Conservation (phyloP, 92 coral and sea anemone genomes). For the Plumapathes pennacea region DNA sequence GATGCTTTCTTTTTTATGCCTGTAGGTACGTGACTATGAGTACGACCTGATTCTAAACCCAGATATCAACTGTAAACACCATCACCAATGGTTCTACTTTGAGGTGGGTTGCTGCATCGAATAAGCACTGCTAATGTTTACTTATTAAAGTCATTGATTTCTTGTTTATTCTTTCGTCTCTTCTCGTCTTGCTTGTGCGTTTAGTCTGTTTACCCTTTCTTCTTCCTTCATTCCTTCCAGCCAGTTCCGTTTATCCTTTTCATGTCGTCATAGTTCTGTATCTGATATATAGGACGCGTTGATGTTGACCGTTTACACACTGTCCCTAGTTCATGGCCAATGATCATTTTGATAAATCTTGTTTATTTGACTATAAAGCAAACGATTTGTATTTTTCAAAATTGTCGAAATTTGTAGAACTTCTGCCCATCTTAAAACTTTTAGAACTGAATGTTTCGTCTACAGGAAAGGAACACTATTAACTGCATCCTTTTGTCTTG, state of each 20-base stretch:
- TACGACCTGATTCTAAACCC: conserved; percentile 89
- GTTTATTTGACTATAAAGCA: no score
- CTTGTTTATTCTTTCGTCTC: background rate
- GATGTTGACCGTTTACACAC: no score
- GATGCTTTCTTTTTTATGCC: no score
- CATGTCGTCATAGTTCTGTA: background rate
- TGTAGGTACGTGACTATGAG: conserved; percentile 77
- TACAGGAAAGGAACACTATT: no score
- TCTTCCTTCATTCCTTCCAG: background rate
- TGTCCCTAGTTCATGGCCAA: no score
- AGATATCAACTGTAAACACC: conserved; percentile 87
- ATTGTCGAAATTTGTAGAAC: no score
- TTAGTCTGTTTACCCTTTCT: background rate
- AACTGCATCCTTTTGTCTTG: background rate
- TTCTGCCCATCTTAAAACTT: no score
- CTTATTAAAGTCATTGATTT: no score
- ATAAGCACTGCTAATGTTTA: background rate
- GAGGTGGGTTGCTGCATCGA: conserved; percentile 73
- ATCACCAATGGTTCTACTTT: conserved; percentile 99
- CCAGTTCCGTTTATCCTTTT: background rate
- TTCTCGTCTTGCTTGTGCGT: background rate
- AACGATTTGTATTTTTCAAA: no score
- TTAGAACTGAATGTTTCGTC: no score
- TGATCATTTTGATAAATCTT: no score
- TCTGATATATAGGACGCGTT: no score